Percentiles rank a stretch among this genome's conserved stretches.
These are phyloP conservation scores for Palythoa caribaeorum DNA, from an alignment of 92 coral and sea anemone species.

Conservation along the genomic window DNA sequence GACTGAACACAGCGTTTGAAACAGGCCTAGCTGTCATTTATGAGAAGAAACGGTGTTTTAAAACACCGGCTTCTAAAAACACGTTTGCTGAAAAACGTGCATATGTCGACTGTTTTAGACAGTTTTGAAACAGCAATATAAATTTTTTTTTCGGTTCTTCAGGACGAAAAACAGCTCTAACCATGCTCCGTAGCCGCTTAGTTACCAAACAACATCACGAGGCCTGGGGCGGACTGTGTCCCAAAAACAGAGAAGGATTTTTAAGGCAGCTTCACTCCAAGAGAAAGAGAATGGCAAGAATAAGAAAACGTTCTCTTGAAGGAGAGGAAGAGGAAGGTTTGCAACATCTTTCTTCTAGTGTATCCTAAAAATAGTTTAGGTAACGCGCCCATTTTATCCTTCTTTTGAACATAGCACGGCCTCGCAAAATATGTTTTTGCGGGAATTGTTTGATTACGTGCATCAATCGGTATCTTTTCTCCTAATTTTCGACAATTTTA, in stretches of 20 bases:
- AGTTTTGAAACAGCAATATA: not conserved
- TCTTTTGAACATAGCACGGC: no score
- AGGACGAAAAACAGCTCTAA: constrained; percentile 27
- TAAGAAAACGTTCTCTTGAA: constrained; percentile 40
- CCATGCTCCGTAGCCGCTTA: constrained; percentile 23
- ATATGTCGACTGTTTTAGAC: not conserved
- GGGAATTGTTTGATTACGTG: no score
- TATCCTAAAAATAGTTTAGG: not conserved
- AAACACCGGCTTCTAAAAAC: no score
- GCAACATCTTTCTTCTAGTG: not conserved
- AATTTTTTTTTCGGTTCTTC: not conserved
- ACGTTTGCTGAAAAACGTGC: not conserved
- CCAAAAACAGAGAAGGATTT: constrained; percentile 28
- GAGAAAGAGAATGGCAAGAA: constrained; percentile 29
- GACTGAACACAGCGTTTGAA: no score
- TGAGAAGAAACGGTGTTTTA: no score
- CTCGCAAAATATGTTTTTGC: no score
- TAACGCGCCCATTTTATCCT: no score
- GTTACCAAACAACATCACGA: not conserved
- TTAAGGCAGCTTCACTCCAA: constrained; percentile 17
- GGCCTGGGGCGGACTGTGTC: not conserved
- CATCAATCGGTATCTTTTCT: no score
- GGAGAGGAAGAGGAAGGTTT: constrained; percentile 23
- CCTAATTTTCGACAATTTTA: no score
- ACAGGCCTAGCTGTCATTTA: no score